Base-by-base conservation (phyloP, 2,888 invertebrate genomes). In the Hydrotaea cyrtoneurina region DNA sequence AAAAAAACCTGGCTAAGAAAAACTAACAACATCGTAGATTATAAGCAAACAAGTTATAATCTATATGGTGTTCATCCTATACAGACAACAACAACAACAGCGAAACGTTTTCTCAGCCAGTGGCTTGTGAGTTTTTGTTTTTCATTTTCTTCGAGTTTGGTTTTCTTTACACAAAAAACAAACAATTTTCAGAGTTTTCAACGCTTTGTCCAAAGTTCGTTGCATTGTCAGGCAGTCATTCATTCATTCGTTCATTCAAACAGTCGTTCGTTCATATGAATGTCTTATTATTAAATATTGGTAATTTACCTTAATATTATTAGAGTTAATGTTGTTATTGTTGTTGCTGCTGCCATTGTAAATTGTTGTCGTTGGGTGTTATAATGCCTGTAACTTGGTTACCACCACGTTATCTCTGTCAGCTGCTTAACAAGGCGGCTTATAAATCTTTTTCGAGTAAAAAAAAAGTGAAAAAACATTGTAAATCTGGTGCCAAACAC, bases 181-280 rank as follows among this genome's bases (percentile, higher is more conserved):
- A 31, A 31, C 2, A 31, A 43, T 43, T 23, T 57, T 59, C 39
- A 10, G 3, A 21, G 57, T 4, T 64, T 17, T 31, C 57, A 59
- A 17, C 31, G 80, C 80, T 78, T 43, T 85, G 81, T 79, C 62
- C 26, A 73, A 79, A 82, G 82, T 82, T 85, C 76, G 73, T 79
- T 85, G 82, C 66, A 85, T 76, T 31, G 2, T 82, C 79, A 53
- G 66, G 17, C 66, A 39, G 17, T 43, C 66, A 10, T 43, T 43
- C 17, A 26, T 1, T 7, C 26, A 13, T 62, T 31, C 19, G 10
- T 64, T 64, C 64, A 36, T 39, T 64, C 64, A 64, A 39, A 66
- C 73, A 62, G 43, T 76, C 82, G 78, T 79, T 66, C 31, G 31
- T 7, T 31, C 31, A 2, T 31, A 31, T 31, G 31, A 31, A 31